Base-by-base conservation (phyloP, 2,113 vertebrate genomes). In the Tonatia bakeri region DNA sequence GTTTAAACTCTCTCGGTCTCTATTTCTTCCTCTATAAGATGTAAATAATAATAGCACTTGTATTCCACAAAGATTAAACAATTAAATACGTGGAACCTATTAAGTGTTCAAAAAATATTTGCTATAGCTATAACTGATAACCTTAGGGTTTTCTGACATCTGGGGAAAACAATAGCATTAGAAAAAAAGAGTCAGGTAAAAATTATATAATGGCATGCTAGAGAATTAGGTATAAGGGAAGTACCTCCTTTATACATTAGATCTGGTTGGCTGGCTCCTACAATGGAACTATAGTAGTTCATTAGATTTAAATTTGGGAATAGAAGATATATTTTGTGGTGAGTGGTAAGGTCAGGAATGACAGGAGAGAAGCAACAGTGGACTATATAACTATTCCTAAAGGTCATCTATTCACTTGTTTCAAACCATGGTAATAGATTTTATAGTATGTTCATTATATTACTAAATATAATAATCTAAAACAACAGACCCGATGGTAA, bases 231-330 rank as follows among this genome's bases (percentile, higher is more conserved):
- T 38, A 70, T 59, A 88, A 84, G 8, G 52, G 16, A 83, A 40
- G 11, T 81, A 36, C 15, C 47, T 82, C 56, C 50, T 87, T 69
- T 67, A 56, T 45, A 43, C n/a, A 90, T 76, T 77, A 45, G 45
- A 80, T 86, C 24, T 87, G 83, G 14, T 61, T 89, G 59, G 14
- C 31, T 91, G 59, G 19, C 75, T 91, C n/a, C 61, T 75, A 83
- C 2, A 81, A 50, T 19, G 12, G 15, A 76, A 22, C 19, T 70
- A 80, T 14, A 79, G 69, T 65, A 54, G 33, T 40, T 91, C 64
- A 33, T 52, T 73, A 76, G n/a, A 83, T 77, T 92, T 95, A 94
- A 87, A 91, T 77, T 83, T 93, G 52, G 36, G 94, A 93, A 89
- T 52, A 91, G 45, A 83, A 93, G 40, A 40, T 79, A 17, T 36